Conservation (phyloP, 2,888 invertebrate genomes). For the Philereme vetulata region DNA sequence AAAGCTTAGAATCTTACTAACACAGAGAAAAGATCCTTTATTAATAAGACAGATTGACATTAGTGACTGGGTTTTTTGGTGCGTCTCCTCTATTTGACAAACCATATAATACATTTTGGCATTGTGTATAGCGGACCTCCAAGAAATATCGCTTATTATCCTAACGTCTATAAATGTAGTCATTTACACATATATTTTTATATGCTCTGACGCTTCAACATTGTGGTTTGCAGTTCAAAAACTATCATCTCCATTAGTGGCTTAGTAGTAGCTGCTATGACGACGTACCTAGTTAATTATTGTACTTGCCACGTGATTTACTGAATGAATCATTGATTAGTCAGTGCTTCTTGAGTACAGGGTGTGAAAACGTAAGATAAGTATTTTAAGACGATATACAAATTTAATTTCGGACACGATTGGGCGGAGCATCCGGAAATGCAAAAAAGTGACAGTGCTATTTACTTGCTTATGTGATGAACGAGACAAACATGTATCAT, state of each 20-base stretch:
- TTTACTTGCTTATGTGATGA: too few relatives aligned
- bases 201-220: conserved; percentile 1
- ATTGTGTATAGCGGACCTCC: too few relatives aligned
- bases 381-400: too few relatives aligned
- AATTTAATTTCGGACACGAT: too few relatives aligned
- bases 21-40: conserved; percentile 13
- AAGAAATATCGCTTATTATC: too few relatives aligned
- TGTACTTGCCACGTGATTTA: conserved; percentile 42
- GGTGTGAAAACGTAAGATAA: conserved; percentile 3
- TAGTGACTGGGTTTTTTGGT: not conserved
- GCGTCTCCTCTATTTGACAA: too few relatives aligned
- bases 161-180: not conserved
- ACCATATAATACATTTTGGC: too few relatives aligned
- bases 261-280: conserved; percentile 9
- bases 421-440: too few relatives aligned
- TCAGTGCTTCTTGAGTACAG: conserved; percentile 29
- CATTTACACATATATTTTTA: not conserved
- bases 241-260: conserved; percentile 5
- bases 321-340: conserved; percentile 52
- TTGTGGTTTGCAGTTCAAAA: conserved; percentile 14
- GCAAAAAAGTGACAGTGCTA: too few relatives aligned
- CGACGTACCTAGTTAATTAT: not conserved
- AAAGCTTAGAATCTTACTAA: conserved; percentile 40
- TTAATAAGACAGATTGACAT: conserved; percentile 4
- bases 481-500: too few relatives aligned